These are phyloP conservation scores for Callinectes sapidus DNA, from an alignment of 2,888 invertebrate species.

Conservation along the genomic window DNA sequence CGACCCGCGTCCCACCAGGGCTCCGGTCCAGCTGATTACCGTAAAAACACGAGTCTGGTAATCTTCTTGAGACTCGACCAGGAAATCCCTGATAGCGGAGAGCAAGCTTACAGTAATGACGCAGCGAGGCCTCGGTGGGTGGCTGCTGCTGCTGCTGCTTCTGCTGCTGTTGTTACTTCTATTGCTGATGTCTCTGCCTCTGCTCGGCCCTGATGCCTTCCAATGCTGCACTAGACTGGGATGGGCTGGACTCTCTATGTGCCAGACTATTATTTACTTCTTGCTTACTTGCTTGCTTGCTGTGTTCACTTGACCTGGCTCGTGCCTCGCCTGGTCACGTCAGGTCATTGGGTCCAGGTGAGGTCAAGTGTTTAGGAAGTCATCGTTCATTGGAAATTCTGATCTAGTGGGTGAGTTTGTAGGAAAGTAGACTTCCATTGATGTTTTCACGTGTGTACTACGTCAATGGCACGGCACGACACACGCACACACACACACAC, in stretches of 20 bases:
- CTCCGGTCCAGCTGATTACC: constrained; percentile 30
- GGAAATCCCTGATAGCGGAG: constrained; percentile 27
- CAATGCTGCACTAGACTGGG: not conserved
- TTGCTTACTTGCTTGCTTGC: not conserved
- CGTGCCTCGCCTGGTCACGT: not conserved
- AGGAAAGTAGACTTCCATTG: not conserved
- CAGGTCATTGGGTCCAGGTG: not conserved
- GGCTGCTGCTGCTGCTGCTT: not conserved
- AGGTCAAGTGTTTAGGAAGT: not conserved
- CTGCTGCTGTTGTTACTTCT: not conserved
- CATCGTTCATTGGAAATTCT: not conserved
- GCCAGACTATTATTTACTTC: not conserved
- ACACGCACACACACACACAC: constrained; percentile 21
- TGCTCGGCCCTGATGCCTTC: not conserved
- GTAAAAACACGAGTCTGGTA: constrained; percentile 31
- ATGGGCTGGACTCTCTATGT: not conserved
- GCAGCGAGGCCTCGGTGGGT: not conserved
- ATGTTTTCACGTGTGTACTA: not conserved
- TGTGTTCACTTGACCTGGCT: not conserved
- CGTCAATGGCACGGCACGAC: not conserved
- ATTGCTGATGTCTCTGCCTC: not conserved
- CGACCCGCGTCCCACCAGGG: not conserved
- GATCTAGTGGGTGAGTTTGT: not conserved
- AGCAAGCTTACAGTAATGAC: constrained; percentile 28
- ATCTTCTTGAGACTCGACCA: constrained; percentile 24